phyloP scores from a whole-genome alignment of 2,113 vertebrate genomes.

The Microcebus lehilahytsara region DNA sequence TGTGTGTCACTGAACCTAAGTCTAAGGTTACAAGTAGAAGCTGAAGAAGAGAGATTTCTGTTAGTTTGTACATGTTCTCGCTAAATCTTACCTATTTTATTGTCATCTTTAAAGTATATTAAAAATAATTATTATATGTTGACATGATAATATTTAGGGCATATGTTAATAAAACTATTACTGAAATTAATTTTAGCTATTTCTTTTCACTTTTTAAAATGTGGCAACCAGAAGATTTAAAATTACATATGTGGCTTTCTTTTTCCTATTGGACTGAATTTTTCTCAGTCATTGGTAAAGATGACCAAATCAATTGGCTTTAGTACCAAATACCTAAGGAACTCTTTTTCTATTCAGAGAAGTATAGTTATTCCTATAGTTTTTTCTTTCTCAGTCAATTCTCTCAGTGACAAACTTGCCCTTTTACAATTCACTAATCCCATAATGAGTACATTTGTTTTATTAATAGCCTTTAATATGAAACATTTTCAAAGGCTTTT shows the following conservation, averaged over 20 bases:
- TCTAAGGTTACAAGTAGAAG: background rate
- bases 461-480: background rate
- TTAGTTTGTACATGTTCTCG: background rate
- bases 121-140: background rate
- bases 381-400: background rate
- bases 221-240: background rate
- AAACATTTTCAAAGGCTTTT: conserved; percentile 26
- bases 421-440: background rate
- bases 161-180: background rate
- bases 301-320: background rate
- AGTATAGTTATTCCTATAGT: background rate
- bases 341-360: background rate
- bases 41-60: background rate
- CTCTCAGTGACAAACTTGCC: background rate
- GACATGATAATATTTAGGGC: background rate
- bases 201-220: background rate
- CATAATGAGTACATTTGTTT: background rate
- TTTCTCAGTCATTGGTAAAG: conserved; percentile 1
- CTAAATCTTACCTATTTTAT: background rate
- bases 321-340: background rate
- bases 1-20: background rate
- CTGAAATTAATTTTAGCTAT: background rate
- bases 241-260: background rate
- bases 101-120: background rate
- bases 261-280: background rate